phyloP scores from a whole-genome alignment of 2,113 vertebrate species.

The Syngnathoides biaculeatus region DNA sequence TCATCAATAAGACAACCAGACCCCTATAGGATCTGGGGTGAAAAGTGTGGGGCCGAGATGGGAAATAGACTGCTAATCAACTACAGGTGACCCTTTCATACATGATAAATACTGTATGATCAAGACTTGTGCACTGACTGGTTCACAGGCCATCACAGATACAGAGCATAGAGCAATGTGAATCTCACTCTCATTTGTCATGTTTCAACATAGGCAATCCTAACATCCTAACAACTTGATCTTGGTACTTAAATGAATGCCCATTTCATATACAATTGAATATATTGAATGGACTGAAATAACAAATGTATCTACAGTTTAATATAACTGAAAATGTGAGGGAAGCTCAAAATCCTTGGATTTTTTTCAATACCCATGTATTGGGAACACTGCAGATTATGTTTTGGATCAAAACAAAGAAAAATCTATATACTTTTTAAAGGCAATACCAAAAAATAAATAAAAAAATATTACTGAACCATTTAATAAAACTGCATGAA shows the following conservation, averaged over 20 bases:
- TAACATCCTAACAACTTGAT: neutral
- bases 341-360: too few species aligned
- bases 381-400: too few species aligned
- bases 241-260: neutral
- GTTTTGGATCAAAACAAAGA: too few species aligned
- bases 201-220: neutral
- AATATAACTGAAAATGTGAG: too few species aligned
- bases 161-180: neutral
- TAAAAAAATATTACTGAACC: too few species aligned
- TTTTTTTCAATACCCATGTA: too few species aligned
- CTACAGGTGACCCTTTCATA: conserved; percentile 10
- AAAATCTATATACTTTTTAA: too few species aligned
- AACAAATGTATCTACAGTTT: neutral
- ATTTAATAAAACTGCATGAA: too few species aligned
- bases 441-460: too few species aligned
- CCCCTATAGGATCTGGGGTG: conserved; percentile 46
- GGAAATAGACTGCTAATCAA: conserved; percentile 45
- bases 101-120: conserved; percentile 18
- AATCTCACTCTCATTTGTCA: neutral
- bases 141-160: neutral
- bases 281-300: neutral
- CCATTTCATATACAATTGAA: neutral
- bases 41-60: conserved; percentile 28
- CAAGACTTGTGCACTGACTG: neutral
- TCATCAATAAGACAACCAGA: conserved; percentile 43